These are phyloP conservation scores for Osedax fenrisi DNA, from an alignment of 2,888 invertebrate genomes.

Conservation along the genomic window DNA sequence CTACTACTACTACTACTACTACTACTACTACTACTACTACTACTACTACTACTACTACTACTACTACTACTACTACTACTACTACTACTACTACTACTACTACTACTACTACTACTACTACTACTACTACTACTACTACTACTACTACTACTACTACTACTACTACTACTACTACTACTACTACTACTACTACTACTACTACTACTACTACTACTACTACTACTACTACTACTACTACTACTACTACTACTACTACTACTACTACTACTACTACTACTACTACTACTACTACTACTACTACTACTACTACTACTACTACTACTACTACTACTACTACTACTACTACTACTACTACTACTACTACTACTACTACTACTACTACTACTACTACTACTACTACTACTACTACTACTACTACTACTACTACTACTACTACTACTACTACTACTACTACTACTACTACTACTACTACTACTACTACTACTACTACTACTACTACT, in stretches of 20 bases:
- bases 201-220: not conserved
- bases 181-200: not conserved
- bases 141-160: constrained; percentile 19
- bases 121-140: constrained; percentile 20
- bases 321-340: not conserved
- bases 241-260: not conserved
- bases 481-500: not conserved
- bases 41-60: constrained; percentile 24
- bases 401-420: not conserved
- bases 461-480: not conserved
- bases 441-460: not conserved
- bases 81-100: constrained; percentile 21
- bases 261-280: not conserved
- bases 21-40: constrained; percentile 22
- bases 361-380: not conserved
- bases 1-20: constrained; percentile 24
- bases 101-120: constrained; percentile 21
- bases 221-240: not conserved
- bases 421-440: not conserved
- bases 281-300: not conserved
- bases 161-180: not conserved
- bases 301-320: not conserved
- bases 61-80: constrained; percentile 19
- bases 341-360: not conserved
- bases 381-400: not conserved